Conservation (phyloP, 2,888 invertebrate genomes). For the Euproctis similis region DNA sequence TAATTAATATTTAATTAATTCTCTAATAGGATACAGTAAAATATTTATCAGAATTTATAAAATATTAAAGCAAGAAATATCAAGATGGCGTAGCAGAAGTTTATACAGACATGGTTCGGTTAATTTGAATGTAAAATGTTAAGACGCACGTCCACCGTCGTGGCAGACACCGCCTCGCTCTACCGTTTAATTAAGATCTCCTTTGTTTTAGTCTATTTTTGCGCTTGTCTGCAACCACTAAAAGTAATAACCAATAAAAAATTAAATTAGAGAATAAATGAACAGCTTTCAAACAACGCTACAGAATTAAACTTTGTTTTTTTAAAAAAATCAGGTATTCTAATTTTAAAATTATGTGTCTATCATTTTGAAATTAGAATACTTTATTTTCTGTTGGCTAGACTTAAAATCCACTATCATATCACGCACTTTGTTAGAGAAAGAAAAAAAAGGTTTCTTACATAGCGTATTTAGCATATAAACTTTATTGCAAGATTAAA, state of each 20-base stretch:
- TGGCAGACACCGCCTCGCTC: slow-evolving; percentile 7
- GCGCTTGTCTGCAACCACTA: slow-evolving; percentile 18
- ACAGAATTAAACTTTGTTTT: no score
- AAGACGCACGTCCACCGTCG: slow-evolving; percentile 20
- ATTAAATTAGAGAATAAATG: no score
- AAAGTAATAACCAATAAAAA: slow-evolving; percentile 12
- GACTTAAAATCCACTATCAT: no score
- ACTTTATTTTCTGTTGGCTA: no score
- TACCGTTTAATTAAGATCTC: slow-evolving; percentile 26
- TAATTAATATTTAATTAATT: no score
- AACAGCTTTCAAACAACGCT: no score
- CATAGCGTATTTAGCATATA: slow-evolving; percentile 5
- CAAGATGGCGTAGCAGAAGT: slow-evolving; percentile 14
- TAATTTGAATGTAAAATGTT: slow-evolving; percentile 31
- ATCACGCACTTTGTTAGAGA: no score
- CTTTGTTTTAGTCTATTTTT: slow-evolving; percentile 26
- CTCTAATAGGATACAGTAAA: neutral
- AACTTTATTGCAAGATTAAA: neutral
- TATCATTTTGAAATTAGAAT: no score
- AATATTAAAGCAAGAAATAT: slow-evolving; percentile 12
- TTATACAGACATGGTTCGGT: slow-evolving; percentile 24
- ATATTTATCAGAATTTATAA: slow-evolving; percentile 1
- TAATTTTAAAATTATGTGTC: no score
- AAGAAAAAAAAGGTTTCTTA: slow-evolving; percentile 2
- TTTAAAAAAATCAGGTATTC: no score